phyloP scores from a whole-genome alignment of 2,888 invertebrate genomes.

The Tupiocoris notatus region DNA sequence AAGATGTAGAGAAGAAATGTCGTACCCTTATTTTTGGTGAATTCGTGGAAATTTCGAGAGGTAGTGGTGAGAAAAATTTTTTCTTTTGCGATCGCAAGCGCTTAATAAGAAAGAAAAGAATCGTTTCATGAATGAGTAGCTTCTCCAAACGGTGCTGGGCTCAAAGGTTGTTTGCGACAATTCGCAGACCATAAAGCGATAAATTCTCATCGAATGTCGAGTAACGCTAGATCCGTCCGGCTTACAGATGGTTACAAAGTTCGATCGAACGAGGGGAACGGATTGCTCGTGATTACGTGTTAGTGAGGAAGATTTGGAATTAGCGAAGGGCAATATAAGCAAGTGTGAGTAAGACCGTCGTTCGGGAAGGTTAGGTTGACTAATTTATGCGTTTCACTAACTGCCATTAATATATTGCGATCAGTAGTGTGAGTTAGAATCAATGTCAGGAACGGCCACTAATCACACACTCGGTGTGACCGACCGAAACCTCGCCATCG shows the following conservation, averaged over 20 bases:
- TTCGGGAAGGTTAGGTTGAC: slow-evolving; percentile 41
- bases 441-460: slow-evolving; percentile 47
- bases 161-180: too few relatives aligned
- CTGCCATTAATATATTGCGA: slow-evolving; percentile 47
- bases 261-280: neutral
- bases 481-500: neutral
- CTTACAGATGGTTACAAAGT: neutral
- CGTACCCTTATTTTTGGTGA: too few relatives aligned
- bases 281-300: neutral
- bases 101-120: too few relatives aligned
- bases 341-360: neutral
- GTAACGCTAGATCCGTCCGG: too few relatives aligned
- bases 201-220: too few relatives aligned
- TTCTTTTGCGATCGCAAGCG: too few relatives aligned
- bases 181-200: too few relatives aligned
- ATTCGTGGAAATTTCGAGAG: too few relatives aligned
- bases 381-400: slow-evolving; percentile 47
- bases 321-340: neutral
- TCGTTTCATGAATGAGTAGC: too few relatives aligned
- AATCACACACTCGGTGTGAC: slow-evolving; percentile 38
- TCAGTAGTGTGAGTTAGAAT: slow-evolving; percentile 46
- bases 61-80: too few relatives aligned
- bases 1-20: too few relatives aligned
- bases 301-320: neutral
- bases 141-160: too few relatives aligned